phyloP scores from a whole-genome alignment of 2,797 vertebrate genomes.

The Intellagama lesueurii region DNA sequence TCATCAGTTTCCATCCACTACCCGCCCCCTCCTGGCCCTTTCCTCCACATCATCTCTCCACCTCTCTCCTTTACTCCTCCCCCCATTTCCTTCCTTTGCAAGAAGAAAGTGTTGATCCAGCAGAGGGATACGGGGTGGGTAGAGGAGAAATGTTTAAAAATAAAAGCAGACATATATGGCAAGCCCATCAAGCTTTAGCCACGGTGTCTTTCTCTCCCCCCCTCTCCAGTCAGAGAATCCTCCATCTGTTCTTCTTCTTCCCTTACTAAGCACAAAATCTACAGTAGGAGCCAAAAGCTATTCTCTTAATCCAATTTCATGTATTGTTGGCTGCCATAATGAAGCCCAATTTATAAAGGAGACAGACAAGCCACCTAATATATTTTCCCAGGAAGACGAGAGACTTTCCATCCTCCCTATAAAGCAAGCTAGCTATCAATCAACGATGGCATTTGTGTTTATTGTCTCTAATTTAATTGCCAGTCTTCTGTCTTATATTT shows the following conservation, averaged over 20 bases:
- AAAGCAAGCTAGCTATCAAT: constrained; percentile 23
- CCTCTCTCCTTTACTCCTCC: constrained; percentile 52
- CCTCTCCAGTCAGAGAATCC: constrained; percentile 41
- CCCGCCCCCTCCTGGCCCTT: constrained; percentile 44
- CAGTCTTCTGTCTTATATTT: constrained; percentile 17
- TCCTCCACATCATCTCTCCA: constrained; percentile 6
- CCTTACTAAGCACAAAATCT: constrained; percentile 25
- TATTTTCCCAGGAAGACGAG: neutral
- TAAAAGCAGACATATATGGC: constrained; percentile 80
- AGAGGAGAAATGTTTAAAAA: constrained; percentile 79
- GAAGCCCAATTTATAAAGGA: constrained; percentile 17
- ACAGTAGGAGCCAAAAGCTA: constrained; percentile 42
- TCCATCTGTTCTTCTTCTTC: constrained; percentile 58
- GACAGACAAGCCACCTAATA: constrained; percentile 18
- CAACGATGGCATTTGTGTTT: constrained; percentile 18
- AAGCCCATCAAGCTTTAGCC: constrained; percentile 68
- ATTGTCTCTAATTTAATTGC: constrained; percentile 48
- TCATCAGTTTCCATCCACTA: constrained; percentile 66
- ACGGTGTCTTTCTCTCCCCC: constrained; percentile 34
- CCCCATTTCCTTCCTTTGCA: constrained; percentile 70
- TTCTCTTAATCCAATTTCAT: constrained; percentile 51
- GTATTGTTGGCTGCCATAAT: constrained; percentile 37
- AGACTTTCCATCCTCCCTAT: neutral
- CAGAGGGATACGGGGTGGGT: constrained; percentile 58
- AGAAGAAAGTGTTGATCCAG: constrained; percentile 81